Base-by-base conservation (phyloP, 2,888 invertebrate species). In the Lobophora halterata region DNA sequence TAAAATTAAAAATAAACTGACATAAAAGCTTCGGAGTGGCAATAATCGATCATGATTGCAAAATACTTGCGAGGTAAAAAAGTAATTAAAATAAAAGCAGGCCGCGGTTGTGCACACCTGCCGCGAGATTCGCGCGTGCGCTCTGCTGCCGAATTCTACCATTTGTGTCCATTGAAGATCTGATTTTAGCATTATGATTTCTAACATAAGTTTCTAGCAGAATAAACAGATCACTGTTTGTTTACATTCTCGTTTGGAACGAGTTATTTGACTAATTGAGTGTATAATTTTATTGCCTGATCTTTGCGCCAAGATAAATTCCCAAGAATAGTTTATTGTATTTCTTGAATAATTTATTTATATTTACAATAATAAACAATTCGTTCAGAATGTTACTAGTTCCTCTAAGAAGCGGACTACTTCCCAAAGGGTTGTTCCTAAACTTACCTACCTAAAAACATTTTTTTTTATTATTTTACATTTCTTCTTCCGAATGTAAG, bases 121-220 rank as follows among this genome's bases (percentile, higher is more conserved):
- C 16, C 52, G 26, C 33, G 24, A 28, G 30, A 28, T 8, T 10
- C 42, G 58, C 52, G 52, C 42, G 55, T 55, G 57, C 65, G 63
- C 67, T 61, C 49, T 18, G 61, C 68, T 62, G 70, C 71, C 72
- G 69, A 72, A 72, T 65, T 71, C 69, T 55, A 63, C 43, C 64
- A 39, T 48, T 48, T 46, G 33, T 31, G 16, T 50, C 46, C 52
- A 53, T 55, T 55, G 55, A 59, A 53, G 45, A 49, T 56, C 52
- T 58, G 58, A 61, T 61, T 61, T 52, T 19, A 19, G 45, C 55
- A 58, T 55, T 59, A 55, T 52, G 38, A 55, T 49, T 54, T 52
- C 53, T 49, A 37, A 48, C 27, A 6, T 5, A n/a, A n/a, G n/a
- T 46, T 51, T 49, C 50, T 46, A 36, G 42, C 40, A 20, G 21